phyloP scores from a whole-genome alignment of 2,888 invertebrate genomes.

The Spisula subtruncata region DNA sequence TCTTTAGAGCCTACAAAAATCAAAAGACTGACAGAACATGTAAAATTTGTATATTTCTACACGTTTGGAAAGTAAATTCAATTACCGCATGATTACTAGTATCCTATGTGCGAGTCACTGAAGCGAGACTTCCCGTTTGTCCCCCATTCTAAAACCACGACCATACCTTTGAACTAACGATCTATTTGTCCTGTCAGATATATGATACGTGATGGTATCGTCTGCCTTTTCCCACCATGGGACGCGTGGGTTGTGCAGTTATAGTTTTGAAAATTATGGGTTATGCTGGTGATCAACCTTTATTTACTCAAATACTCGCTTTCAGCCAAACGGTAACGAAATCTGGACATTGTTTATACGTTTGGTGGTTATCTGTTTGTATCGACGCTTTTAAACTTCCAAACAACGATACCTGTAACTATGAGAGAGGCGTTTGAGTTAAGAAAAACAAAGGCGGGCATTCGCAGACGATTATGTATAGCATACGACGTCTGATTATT shows the following conservation, averaged over 20 bases:
- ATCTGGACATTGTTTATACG: slow-evolving; percentile 45
- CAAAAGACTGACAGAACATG: too few relatives aligned
- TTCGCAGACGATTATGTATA: slow-evolving; percentile 59
- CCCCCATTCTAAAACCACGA: background rate
- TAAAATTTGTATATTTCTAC: background rate
- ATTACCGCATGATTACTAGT: background rate
- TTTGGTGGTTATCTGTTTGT: slow-evolving; percentile 47
- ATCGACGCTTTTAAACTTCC: slow-evolving; percentile 41
- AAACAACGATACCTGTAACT: slow-evolving; percentile 30
- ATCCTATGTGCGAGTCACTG: slow-evolving; percentile 15
- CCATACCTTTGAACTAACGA: slow-evolving; percentile 5
- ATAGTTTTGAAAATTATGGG: slow-evolving; percentile 50
- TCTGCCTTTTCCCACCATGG: slow-evolving; percentile 48
- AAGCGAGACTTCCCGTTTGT: slow-evolving; percentile 15
- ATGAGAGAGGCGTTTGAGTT: slow-evolving; percentile 38
- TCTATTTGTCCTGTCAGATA: slow-evolving; percentile 54
- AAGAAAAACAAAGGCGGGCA: slow-evolving; percentile 69
- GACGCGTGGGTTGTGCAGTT: slow-evolving; percentile 52
- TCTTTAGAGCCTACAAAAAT: too few relatives aligned
- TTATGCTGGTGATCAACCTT: slow-evolving; percentile 41
- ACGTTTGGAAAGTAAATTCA: background rate
- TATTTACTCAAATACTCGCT: slow-evolving; percentile 47
- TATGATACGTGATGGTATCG: slow-evolving; percentile 54
- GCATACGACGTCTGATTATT: slow-evolving; percentile 32
- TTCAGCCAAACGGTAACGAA: slow-evolving; percentile 27